Base-by-base conservation (phyloP, 2,888 invertebrate genomes). In the Drosophila subsilvestris region DNA sequence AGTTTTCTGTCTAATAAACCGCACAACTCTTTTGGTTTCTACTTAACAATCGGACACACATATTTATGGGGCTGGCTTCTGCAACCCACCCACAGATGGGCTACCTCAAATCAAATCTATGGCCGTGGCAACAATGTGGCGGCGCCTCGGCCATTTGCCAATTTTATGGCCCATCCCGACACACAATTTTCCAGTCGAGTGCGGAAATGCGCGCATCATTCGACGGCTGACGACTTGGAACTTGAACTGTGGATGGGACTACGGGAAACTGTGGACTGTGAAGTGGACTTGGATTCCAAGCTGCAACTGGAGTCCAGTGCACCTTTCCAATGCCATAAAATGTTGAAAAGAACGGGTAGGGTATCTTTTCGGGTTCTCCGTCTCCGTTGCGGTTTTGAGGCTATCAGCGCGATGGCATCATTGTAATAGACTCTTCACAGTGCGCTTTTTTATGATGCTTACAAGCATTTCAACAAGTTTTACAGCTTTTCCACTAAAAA, bases 401-500 rank as follows among this genome's bases (percentile, higher is more conserved):
- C 79, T 89, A 86, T 88, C 87, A 79, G 61, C 65, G 63, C 73
- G 74, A 75, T 79, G 89, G 87, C 88, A 89, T 89, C 89, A 59
- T 75, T 60, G 77, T 79, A 81, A 84, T 88, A 83, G 84, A 84
- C 81, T 84, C 80, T 79, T 79, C 89, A 77, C 78, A 71, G 78
- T 74, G 78, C 68, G 77, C 74, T 72, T 79, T 88, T 71, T 88
- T 84, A 88, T 75, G 87, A 84, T 67, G 76, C 88, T 78, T 84
- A 86, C 85, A 80, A 79, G 82, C 81, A 86, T 82, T 89, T 86
- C 78, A 83, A 88, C 89, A 81, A 89, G 83, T 87, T 87, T 89
- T 88, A 88, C 81, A 88, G 78, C 89, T 86, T 88, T 85, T 81
- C 88, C 75, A 85, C 87, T 84, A 88, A 84, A 37, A 86, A 74